Evolutionary conservation across 2,113 vertebrate species (phyloP), one percentile per base, ranked within the genome.

Genomic region (Varanus komodoensis): DNA sequence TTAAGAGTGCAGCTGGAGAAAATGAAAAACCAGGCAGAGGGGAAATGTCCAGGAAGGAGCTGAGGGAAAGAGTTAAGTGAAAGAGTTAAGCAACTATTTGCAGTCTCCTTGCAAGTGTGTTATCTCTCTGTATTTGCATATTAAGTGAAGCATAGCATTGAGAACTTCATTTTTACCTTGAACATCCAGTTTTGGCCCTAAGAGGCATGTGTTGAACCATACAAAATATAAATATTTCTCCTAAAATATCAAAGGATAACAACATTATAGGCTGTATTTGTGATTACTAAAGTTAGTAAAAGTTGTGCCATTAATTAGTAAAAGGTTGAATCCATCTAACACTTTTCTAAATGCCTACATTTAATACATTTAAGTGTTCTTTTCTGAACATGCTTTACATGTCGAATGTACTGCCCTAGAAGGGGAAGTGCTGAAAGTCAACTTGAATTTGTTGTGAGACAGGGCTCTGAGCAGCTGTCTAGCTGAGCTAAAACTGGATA

Each of bases 401-500:
- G 0, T 86, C 89, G 78, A 92, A 87, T 90, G 54, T 88, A 92
- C 48, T 87, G 74, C 38, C 12, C 88, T 92, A 90, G 75, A 61
- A 1, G 8, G 68, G 89, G 86, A 87, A 73, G 77, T 92, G 87
- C 86, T 89, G 71, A 50, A 82, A 93, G 89, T 95, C 86, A 91
- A 73, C 8, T 64, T 0, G 1, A n/a, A 86, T 91, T 68, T 92
- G 57, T 91, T 96, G 57, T 23, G 69, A 64, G 9, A 50, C n/a
- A 44, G 32, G 44, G 17, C 27, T 61, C 29, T 80, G 38, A 32
- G 32, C 34, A 67, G 92, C 54, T 92, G 90, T 90, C 90, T 82
- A 64, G 48, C 32, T 93, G 94, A 95, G 89, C 88, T 96, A 95
- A 94, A 96, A 95, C 93, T 93, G 94, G 97, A 89, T 85, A 87